Percentiles rank a stretch among this genome's conserved stretches.
These are phyloP conservation scores for Cherax quadricarinatus DNA, from an alignment of 1,140 invertebrate genomes.

Conservation along the genomic window DNA sequence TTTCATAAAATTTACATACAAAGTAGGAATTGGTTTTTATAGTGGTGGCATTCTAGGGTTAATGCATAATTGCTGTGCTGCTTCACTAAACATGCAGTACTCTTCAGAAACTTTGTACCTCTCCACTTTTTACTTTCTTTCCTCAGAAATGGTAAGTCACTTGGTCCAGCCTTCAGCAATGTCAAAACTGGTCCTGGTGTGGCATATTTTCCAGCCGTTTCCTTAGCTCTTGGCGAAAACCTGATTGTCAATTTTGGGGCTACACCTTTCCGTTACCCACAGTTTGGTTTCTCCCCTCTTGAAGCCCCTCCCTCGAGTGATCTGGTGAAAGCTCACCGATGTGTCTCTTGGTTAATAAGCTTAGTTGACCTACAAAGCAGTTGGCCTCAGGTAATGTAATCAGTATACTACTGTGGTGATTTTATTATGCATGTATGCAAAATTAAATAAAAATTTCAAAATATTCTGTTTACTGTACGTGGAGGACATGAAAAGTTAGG, in stretches of 20 bases:
- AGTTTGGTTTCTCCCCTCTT: conserved; percentile 83
- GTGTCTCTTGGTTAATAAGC: conserved; percentile 78
- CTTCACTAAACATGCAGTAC: too few relatives aligned
- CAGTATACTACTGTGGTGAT: neutral
- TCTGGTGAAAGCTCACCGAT: conserved; percentile 79
- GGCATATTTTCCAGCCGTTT: conserved; percentile 87
- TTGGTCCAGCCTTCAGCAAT: conserved; percentile 86
- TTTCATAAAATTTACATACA: too few relatives aligned
- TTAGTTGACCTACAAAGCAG: neutral
- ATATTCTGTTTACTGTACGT: too few relatives aligned
- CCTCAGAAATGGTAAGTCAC: conserved; percentile 84
- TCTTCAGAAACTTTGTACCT: too few relatives aligned
- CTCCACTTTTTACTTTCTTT: neutral
- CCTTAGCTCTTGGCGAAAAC: conserved; percentile 85
- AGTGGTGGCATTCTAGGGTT: too few relatives aligned
- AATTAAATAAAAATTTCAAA: too few relatives aligned
- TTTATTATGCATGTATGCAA: too few relatives aligned
- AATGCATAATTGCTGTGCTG: too few relatives aligned
- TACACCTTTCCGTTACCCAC: conserved; percentile 84
- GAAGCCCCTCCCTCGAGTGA: conserved; percentile 81
- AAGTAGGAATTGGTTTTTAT: too few relatives aligned
- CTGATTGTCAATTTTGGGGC: conserved; percentile 89
- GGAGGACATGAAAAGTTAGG: neutral
- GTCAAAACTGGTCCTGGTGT: conserved; percentile 84
- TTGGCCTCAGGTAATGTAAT: neutral